phyloP scores from a whole-genome alignment of 2,113 vertebrate species.

The Boulengeromyrus knoepffleri region DNA sequence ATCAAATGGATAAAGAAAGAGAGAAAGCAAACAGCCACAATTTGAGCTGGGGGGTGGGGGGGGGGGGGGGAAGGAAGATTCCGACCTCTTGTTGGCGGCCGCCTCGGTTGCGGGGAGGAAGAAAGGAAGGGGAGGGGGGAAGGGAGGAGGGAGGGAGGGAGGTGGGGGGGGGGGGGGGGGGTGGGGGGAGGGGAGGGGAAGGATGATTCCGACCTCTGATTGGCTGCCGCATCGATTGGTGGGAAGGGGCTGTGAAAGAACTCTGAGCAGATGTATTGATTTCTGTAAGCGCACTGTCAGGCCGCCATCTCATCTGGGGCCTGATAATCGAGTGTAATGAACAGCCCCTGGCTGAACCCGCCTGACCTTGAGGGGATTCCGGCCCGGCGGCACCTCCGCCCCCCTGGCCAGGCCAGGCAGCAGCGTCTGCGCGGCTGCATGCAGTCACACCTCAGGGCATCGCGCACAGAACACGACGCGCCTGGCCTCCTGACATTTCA shows the following conservation, averaged over 20 bases:
- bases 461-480: too few relatives aligned
- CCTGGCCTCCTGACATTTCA: background rate
- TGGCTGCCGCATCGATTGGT: constrained; percentile 37
- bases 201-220: constrained; percentile 16
- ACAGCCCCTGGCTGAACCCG: constrained; percentile 67
- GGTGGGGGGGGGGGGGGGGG: constrained; percentile 1
- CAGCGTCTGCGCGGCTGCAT: background rate
- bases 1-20: constrained; percentile 9
- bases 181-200: constrained; percentile 2
- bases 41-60: background rate
- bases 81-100: constrained; percentile 14
- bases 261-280: constrained; percentile 64
- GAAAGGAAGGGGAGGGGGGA: too few relatives aligned
- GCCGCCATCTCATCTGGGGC: constrained; percentile 38
- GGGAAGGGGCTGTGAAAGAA: constrained; percentile 34
- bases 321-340: constrained; percentile 86
- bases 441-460: background rate
- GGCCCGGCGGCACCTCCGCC: background rate
- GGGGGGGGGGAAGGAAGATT: constrained; percentile 15
- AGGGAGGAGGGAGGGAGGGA: too few relatives aligned
- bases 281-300: constrained; percentile 68
- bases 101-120: too few relatives aligned
- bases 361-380: constrained; percentile 69
- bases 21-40: background rate
- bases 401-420: background rate